Base-by-base conservation (phyloP, 1,140 invertebrate genomes). In the Ectropis grisescens region DNA sequence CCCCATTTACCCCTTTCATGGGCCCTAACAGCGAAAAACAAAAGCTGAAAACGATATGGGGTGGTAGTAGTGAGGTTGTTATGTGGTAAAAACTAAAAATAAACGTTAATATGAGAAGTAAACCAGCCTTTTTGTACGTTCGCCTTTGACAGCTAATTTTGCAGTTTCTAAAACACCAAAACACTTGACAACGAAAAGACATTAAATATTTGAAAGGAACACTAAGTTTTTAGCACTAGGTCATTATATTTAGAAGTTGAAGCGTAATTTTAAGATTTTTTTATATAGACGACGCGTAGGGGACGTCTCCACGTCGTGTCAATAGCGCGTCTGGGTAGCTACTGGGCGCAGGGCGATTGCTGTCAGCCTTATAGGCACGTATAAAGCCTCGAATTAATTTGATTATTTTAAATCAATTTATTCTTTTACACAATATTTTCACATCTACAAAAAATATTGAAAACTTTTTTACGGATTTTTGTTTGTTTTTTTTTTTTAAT, bases 311-410 rank as follows among this genome's bases (percentile, higher is more conserved):
- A 75, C 74, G 74, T 79, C 69, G 55, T 37, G 56, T 47, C 68
- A 54, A 27, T 31, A 13, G 47, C 68, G 62, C 64, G 58, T 30
- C 51, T 46, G 55, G 33, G 40, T 48, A 35, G 49, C 60, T 61
- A 78, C 72, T 75, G 67, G 67, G 61, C 68, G 60, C 64, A 59
- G 58, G 54, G 42, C 52, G 41, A 33, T 32, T 48, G 41, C 46
- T 45, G 41, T 30, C 50, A 35, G 27, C 34, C 33, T 43, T 55
- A 60, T 58, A 59, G 58, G 51, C 61, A 64, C 52, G 57, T 53
- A 45, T 58, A 61, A 59, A 55, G 30, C 37, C 43, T 43, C 16
- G 3, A 19, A 19, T 19, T 19, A 4, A 19, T 19, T 4, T 8
- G 8, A 19, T 19, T 8, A 19, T 19, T 19, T 19, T 8, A 19